A percentile compares a stretch with the other conserved stretches of the same genome.
Evolutionary conservation across 2,888 invertebrate species (phyloP).

Genomic region (Agelastica alni): DNA sequence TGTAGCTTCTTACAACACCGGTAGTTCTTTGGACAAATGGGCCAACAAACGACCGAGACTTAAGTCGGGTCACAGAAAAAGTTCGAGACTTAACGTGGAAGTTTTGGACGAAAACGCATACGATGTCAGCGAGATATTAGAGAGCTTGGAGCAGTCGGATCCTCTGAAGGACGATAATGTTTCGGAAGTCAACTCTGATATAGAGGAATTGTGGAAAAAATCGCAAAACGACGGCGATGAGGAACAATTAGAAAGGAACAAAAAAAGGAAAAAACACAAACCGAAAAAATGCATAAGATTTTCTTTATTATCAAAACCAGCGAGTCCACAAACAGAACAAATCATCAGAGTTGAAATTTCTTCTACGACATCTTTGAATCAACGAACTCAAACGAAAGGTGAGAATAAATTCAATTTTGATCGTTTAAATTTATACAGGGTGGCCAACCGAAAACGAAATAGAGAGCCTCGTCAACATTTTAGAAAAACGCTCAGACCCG

Average conservation of each 20-base stretch:
- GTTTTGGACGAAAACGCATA: conserved; percentile 30
- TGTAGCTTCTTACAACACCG: conserved; percentile 45
- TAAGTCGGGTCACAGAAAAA: conserved; percentile 39
- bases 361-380: conserved; percentile 45
- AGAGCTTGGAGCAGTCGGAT: conserved; percentile 22
- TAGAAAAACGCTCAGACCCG: no score
- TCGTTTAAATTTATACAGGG: no score
- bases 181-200: conserved; percentile 47
- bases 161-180: conserved; percentile 2
- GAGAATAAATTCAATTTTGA: no score
- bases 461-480: no score
- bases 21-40: conserved; percentile 50
- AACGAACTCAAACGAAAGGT: no score
- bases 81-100: conserved; percentile 11
- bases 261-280: conserved; percentile 35
- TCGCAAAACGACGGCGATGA: conserved; percentile 27
- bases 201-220: conserved; percentile 43
- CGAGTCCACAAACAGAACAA: conserved; percentile 54
- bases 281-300: conserved; percentile 47
- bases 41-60: conserved; percentile 48
- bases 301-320: conserved; percentile 50
- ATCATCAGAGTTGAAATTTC: conserved; percentile 54
- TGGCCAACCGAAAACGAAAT: no score
- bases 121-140: conserved; percentile 31
- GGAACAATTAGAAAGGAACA: conserved; percentile 20